A percentile compares a stretch with the other conserved stretches of the same genome.
phyloP scores from a whole-genome alignment of 2,797 vertebrate species.

The Nyctibius grandis region DNA sequence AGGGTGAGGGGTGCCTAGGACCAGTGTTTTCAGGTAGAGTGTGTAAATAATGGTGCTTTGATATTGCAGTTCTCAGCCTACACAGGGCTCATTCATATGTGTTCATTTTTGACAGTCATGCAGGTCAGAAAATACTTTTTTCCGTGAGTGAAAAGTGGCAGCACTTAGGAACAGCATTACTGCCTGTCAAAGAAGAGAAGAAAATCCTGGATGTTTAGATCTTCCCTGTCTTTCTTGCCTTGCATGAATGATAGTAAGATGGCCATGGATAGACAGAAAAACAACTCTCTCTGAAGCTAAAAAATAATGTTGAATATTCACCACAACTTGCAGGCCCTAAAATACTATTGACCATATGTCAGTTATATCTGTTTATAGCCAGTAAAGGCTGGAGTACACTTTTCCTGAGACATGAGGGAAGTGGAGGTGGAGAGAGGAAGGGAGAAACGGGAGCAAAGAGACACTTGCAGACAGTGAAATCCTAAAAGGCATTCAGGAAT shows the following conservation, averaged over 20 bases:
- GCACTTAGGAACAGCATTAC: constrained; percentile 36
- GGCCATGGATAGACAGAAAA: constrained; percentile 72
- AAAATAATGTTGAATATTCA: background rate
- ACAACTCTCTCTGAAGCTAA: constrained; percentile 78
- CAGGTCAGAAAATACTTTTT: constrained; percentile 18
- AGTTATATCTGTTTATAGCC: background rate
- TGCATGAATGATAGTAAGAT: constrained; percentile 79
- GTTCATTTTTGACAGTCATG: constrained; percentile 24
- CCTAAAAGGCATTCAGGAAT: background rate
- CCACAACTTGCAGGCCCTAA: background rate
- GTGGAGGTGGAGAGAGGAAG: background rate
- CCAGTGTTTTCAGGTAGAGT: background rate
- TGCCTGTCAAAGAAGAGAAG: constrained; percentile 66
- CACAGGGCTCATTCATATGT: background rate
- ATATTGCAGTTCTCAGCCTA: background rate
- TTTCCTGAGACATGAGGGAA: background rate
- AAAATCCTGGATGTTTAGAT: constrained; percentile 65
- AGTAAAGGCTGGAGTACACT: background rate
- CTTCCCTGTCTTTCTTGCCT: constrained; percentile 66
- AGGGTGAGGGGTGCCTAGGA: background rate
- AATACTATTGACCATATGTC: background rate
- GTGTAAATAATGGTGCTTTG: constrained; percentile 29
- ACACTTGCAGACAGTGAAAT: background rate
- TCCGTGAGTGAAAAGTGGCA: constrained; percentile 5
- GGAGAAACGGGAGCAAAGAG: accelerated